Evolutionary conservation across 2,797 vertebrate genomes (phyloP), one percentile per base, ranked within the genome.

Genomic region (Typhlichthys eigenmanni): DNA sequence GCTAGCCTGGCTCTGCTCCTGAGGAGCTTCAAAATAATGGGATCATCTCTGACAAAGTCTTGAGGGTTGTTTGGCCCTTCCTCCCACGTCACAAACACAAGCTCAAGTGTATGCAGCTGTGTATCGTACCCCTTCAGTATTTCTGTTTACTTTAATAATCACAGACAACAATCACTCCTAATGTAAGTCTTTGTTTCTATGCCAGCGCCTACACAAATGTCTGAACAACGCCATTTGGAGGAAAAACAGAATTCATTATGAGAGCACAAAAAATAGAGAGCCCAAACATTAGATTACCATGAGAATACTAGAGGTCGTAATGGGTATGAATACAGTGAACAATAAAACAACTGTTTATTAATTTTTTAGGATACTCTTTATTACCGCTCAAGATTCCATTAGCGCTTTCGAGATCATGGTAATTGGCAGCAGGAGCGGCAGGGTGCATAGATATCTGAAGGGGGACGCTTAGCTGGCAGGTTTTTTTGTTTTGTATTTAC

Each of bases 81-180:
- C 79, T 79, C 51, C 83, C 85, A 71, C 86, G 86, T 80, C 70
- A 87, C 84, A 68, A 79, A 82, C 74, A 58, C 78, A 56, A 68
- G 69, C 77, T 92, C 64, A 52, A 93, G 91, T 89, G 89, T 49
- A 69, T 88, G 85, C 92, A 93, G 89, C 92, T 93, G 92, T 62
- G 78, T 78, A 24, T 38, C 69, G 83, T 71, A 49, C 80, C 86
- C 69, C 87, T 84, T 82, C 85, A 84, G 55, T 69, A 64, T 85
- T 80, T 89, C 73, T 90, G 91, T 91, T 92, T 92, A 92, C 91
- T 90, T 92, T 91, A 77, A 89, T 91, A 89, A 90, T 90, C 70
- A 66, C 79, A 48, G 66, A 52, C 73, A 58, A 88, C 87, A 90
- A 90, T 89, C 69, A 81, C 16, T 82, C 69, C 85, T 83, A 83